These are phyloP conservation scores for Sesia bembeciformis DNA, from an alignment of 2,888 invertebrate genomes.

Conservation along the genomic window DNA sequence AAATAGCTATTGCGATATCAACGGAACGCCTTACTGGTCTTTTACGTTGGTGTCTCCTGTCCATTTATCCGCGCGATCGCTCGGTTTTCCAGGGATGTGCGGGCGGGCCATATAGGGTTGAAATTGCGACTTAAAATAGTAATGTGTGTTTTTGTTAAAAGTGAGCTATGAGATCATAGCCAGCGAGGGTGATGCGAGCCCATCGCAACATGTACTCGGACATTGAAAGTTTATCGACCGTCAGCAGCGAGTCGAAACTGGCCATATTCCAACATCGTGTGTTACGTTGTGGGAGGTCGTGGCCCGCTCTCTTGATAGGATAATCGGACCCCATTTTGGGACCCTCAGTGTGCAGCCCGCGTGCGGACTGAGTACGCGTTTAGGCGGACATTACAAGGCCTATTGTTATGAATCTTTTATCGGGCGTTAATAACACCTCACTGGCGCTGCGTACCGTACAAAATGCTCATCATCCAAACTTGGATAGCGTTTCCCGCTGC, in stretches of 20 bases:
- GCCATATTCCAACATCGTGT: constrained; percentile 30
- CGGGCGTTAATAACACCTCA: constrained; percentile 19
- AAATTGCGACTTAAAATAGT: constrained; percentile 4
- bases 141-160: constrained; percentile 6
- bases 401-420: constrained; percentile 46
- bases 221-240: constrained; percentile 38
- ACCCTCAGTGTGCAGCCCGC: background rate
- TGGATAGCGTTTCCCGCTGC: constrained; percentile 20
- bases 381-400: constrained; percentile 12
- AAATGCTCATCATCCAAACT: constrained; percentile 25
- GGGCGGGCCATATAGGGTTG: constrained; percentile 18
- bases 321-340: constrained; percentile 24
- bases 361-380: constrained; percentile 2
- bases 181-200: constrained; percentile 2
- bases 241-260: constrained; percentile 24
- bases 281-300: constrained; percentile 20
- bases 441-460: constrained; percentile 16
- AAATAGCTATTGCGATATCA: background rate
- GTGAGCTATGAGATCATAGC: background rate
- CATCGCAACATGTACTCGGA: constrained; percentile 16
- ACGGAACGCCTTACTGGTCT: background rate
- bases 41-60: constrained; percentile 17
- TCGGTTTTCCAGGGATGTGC: constrained; percentile 28
- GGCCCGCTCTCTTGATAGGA: constrained; percentile 26
- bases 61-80: constrained; percentile 28